phyloP scores from a whole-genome alignment of 1,140 invertebrate species.

The Aleiodes sp. region DNA sequence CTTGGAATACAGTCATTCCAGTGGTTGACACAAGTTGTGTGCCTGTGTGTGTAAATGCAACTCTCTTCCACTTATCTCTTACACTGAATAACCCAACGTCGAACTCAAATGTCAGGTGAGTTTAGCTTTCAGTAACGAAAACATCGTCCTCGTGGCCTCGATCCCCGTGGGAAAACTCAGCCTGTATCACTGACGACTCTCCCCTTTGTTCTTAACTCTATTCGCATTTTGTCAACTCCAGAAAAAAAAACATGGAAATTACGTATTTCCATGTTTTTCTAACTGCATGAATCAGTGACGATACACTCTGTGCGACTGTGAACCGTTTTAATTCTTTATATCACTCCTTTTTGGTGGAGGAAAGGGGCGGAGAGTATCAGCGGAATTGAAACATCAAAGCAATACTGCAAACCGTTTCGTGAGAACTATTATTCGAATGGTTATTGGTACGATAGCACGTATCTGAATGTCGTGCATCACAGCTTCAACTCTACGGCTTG shows the following conservation, averaged over 20 bases:
- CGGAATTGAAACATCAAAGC: not conserved
- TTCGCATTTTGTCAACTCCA: not conserved
- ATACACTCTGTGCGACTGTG: too few species aligned
- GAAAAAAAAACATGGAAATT: too few species aligned
- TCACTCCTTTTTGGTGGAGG: too few species aligned
- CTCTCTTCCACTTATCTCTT: not conserved
- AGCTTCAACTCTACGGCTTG: constrained; percentile 55
- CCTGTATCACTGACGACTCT: not conserved
- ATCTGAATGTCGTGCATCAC: constrained; percentile 56
- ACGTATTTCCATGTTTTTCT: too few species aligned
- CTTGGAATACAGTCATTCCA: not conserved
- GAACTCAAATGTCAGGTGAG: not conserved
- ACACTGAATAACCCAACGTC: not conserved
- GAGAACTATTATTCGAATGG: constrained; percentile 57
- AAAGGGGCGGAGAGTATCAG: too few species aligned
- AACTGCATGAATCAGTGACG: too few species aligned
- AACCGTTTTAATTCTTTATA: too few species aligned
- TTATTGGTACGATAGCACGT: constrained; percentile 59
- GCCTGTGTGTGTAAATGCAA: too few species aligned
- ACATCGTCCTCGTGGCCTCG: not conserved
- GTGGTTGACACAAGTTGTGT: not conserved
- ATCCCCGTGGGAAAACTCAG: constrained; percentile 9
- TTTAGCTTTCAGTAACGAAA: not conserved
- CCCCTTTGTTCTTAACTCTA: not conserved
- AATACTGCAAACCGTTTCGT: not conserved